Evolutionary conservation across 2,888 invertebrate species (phyloP).

Genomic region (Bunonema sp.): DNA sequence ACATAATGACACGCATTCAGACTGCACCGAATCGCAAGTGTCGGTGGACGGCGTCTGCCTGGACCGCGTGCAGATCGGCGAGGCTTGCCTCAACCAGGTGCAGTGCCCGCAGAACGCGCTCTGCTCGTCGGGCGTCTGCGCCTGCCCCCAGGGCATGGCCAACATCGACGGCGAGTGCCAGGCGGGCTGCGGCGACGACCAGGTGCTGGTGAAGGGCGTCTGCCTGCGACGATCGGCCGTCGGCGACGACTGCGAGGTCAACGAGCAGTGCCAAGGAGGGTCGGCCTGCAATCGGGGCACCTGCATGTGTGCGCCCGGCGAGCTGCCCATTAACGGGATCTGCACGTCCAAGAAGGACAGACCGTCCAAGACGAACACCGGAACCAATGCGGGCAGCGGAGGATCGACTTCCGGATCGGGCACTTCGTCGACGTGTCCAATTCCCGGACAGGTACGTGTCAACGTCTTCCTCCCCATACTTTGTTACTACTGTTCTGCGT

Average conservation of each 20-base stretch:
- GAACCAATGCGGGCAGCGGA: no score
- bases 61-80: conserved; percentile 23
- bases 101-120: conserved; percentile 28
- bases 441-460: conserved; percentile 21
- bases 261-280: conserved; percentile 28
- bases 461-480: no score
- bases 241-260: conserved; percentile 25
- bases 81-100: conserved; percentile 26
- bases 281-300: conserved; percentile 16
- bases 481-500: no score
- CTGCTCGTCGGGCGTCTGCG: conserved; percentile 32
- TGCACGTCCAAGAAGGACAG: conserved; percentile 5
- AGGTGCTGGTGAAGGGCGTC: conserved; percentile 20
- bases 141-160: conserved; percentile 24
- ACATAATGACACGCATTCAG: conserved; percentile 6
- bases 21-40: conserved; percentile 34
- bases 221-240: conserved; percentile 23
- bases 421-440: conserved; percentile 38
- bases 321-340: conserved; percentile 19
- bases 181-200: conserved; percentile 6
- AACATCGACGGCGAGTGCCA: conserved; percentile 23
- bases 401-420: no score
- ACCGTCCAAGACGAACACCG: conserved; percentile 7
- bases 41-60: conserved; percentile 33
- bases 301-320: conserved; percentile 31